These are phyloP conservation scores for Dasypus novemcinctus DNA, from an alignment of 2,113 vertebrate species.

Conservation along the genomic window DNA sequence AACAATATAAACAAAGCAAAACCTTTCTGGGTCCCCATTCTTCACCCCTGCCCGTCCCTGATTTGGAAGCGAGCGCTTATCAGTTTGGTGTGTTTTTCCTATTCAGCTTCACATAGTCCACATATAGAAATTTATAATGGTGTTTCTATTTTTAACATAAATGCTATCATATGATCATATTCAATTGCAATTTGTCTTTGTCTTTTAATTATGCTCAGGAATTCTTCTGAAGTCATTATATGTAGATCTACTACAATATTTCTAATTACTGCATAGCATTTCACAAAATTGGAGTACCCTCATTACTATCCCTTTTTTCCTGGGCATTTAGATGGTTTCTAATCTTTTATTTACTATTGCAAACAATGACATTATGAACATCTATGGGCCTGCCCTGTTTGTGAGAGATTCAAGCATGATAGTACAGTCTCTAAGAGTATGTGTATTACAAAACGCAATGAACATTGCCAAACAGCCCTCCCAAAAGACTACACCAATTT, in stretches of 20 bases:
- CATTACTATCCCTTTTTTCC: not conserved
- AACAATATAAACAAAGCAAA: not conserved
- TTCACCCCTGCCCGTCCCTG: not conserved
- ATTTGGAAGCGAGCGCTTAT: not conserved
- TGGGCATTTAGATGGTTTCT: not conserved
- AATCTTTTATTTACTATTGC: not conserved
- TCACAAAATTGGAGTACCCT: not conserved
- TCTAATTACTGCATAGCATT: not conserved
- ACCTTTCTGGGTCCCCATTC: not conserved
- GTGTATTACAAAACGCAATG: not conserved
- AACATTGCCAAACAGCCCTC: not conserved
- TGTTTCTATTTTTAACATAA: not conserved
- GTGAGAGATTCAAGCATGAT: conserved; percentile 2
- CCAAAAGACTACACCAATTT: not conserved
- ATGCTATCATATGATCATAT: not conserved
- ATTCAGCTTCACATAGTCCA: not conserved
- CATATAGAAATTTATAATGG: not conserved
- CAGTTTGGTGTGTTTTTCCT: not conserved
- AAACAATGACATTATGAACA: not conserved
- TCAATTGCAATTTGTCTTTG: not conserved
- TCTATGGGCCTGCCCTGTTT: not conserved
- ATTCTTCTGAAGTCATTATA: not conserved
- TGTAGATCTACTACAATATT: not conserved
- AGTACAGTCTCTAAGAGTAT: not conserved
- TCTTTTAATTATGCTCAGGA: not conserved